Evolutionary conservation across 2,888 invertebrate genomes (phyloP), one percentile per base, ranked within the genome.

Genomic region (Agriopis marginaria): DNA sequence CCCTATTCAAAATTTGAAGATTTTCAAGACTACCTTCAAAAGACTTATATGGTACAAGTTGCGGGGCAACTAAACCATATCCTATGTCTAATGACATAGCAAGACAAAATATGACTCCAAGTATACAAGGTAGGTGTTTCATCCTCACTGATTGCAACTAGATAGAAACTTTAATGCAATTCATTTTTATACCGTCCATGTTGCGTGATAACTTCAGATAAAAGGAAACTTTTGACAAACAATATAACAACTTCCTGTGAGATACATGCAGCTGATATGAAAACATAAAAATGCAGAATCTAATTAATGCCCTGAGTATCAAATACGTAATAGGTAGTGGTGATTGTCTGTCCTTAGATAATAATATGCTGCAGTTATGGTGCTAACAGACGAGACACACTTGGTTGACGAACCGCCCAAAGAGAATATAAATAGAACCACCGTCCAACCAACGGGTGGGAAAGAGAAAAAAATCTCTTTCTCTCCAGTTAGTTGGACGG

Each of bases 161-260:
- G 70, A 83, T 82, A 81, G 77, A 73, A 66, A 67, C 71, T 70
- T 65, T 40, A 45, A 60, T 62, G 44, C 55, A 62, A 69, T 68
- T 63, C 72, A 77, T 79, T 82, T 88, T 86, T 91, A 90, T 90
- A 90, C 71, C 71, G 68, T 70, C 59, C 69, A 72, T 63, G 76
- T 89, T 79, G 88, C 89, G 87, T 89, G 88, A 77, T 77, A 68
- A 59, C 32, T 65, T 60, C 70, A 72, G 73, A 70, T 77, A 81
- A 83, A 82, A 79, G 85, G 85, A 86, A 88, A 86, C 82, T 85
- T 85, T 86, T 89, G 86, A 88, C 86, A 90, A 87, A 90, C 87
- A 91, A 91, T 91, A 85, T 82, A 88, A 86, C 83, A 79, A 86
- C 88, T 87, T 92, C 92, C 93, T 89, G 89, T 75, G 73, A 61